Evolutionary conservation across 1,140 invertebrate species (phyloP), one percentile per base, ranked within the genome.

Genomic region (Lucilia cuprina): DNA sequence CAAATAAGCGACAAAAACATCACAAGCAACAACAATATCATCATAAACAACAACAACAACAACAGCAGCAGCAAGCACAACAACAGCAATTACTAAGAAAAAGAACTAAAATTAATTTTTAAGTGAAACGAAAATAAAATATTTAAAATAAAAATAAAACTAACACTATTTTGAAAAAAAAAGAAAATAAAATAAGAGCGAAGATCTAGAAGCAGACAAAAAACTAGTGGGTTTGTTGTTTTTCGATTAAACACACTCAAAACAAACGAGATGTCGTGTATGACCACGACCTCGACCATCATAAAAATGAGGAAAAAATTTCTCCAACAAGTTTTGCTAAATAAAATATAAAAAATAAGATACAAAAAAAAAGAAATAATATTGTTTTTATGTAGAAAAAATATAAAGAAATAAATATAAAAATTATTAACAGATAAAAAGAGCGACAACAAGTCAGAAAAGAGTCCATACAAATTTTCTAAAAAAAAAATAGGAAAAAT

Each of bases 251-350:
- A 55, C 30, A 77, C 77, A 80, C 77, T 50, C 34, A 13, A 49
- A 49, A 47, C 77, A n/a, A 55, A 82, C 50, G 82, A 60, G 50
- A 80, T 80, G 77, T 80, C 77, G 77, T 49, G 41, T 80, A 49
- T 80, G 77, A 80, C 77, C 77, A 49, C 77, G 47, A 80, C 77
- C 77, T 80, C 77, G 77, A 80, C 77, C 77, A 80, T 80, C 77
- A 80, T 80, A 35, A 78, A 35, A 49, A 80, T 80, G 77, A 80
- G 77, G 77, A 49, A 80, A 49, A 80, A 80, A 49, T 80, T 80
- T 80, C 77, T 80, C 77, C 77, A 80, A 80, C 47, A 65, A 65
- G 8, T 50, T n/a, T 82, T 19, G 19, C 47, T 17, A 82, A 65
- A 65, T 5, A 80, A 12, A 49, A 80, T 35, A 21, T 19, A 21